Percentiles rank a stretch among this genome's conserved stretches.
phyloP scores from a whole-genome alignment of 2,797 vertebrate species.

The Gobio occitaniae region DNA sequence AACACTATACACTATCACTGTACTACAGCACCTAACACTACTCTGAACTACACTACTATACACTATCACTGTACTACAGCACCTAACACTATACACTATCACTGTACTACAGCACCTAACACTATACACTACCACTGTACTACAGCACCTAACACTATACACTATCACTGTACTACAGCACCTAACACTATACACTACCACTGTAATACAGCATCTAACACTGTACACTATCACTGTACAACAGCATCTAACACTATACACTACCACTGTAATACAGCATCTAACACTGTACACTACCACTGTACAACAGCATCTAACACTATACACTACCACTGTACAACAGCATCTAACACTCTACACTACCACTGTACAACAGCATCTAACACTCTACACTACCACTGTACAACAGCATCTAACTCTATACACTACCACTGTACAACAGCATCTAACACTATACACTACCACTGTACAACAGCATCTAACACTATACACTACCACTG shows the following conservation, averaged over 20 bases:
- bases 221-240: not conserved
- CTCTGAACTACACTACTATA: too few relatives aligned
- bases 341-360: slow-evolving; percentile 34
- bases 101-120: slow-evolving; percentile 38
- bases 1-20: slow-evolving; percentile 52
- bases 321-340: slow-evolving; percentile 59
- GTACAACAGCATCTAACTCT: slow-evolving; percentile 26
- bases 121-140: slow-evolving; percentile 53
- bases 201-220: slow-evolving; percentile 36
- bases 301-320: slow-evolving; percentile 41
- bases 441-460: slow-evolving; percentile 52
- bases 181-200: slow-evolving; percentile 49
- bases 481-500: slow-evolving; percentile 52
- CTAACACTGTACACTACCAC: slow-evolving; percentile 51
- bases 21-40: slow-evolving; percentile 17
- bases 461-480: slow-evolving; percentile 40
- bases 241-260: slow-evolving; percentile 15
- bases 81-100: slow-evolving; percentile 49
- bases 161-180: not conserved
- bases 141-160: slow-evolving; percentile 21
- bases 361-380: too few relatives aligned
- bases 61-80: not conserved
- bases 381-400: slow-evolving; percentile 53
- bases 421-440: slow-evolving; percentile 50
- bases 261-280: slow-evolving; percentile 51